Conservation (phyloP, 2,113 vertebrate species). For the Chrysemys picta region DNA sequence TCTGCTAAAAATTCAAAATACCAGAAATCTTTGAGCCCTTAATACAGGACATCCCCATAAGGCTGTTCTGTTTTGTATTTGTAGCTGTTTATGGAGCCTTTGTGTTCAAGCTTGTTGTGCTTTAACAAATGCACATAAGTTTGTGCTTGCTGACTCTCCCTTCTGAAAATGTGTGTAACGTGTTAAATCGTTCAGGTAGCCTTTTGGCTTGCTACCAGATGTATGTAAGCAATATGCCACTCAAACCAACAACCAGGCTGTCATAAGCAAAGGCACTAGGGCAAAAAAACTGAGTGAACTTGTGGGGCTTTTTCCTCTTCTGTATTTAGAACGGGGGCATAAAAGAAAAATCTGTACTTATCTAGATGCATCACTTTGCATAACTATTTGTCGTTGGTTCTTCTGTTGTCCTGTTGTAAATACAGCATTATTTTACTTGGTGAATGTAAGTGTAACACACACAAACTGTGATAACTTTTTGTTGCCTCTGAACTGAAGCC, state of each 20-base stretch:
- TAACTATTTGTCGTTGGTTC: neutral
- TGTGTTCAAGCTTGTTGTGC: slow-evolving; percentile 11
- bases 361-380: neutral
- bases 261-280: neutral
- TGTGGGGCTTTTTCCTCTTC: neutral
- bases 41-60: neutral
- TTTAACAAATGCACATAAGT: neutral
- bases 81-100: neutral
- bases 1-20: rapidly evolving
- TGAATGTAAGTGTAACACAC: neutral
- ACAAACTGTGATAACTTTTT: neutral
- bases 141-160: neutral
- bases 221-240: neutral
- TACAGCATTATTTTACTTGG: neutral
- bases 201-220: neutral
- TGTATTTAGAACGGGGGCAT: neutral
- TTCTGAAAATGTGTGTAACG: neutral
- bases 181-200: neutral
- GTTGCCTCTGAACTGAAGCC: neutral
- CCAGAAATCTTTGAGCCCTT: neutral
- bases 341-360: neutral
- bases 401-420: neutral
- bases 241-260: neutral
- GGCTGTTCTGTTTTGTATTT: neutral
- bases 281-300: neutral